Evolutionary conservation across 2,888 invertebrate genomes (phyloP).

Genomic region (Eudasyphora cyanicolor): DNA sequence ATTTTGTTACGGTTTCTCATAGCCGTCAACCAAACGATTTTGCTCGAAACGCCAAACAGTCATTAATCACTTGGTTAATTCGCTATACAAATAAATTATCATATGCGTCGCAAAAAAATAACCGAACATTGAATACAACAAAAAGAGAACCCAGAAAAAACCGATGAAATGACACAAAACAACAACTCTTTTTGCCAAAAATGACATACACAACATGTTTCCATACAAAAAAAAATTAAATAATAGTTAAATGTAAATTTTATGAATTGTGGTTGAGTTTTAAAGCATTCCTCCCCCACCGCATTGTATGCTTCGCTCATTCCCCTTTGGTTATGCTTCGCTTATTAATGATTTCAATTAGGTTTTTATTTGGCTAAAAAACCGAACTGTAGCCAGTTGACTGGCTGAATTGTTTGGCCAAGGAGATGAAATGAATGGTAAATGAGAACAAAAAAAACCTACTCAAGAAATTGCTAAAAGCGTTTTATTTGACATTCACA

Average conservation of each 20-base stretch:
- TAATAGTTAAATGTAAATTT: too few relatives aligned
- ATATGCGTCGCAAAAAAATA: background rate
- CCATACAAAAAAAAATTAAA: too few relatives aligned
- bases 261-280: background rate
- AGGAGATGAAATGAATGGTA: background rate
- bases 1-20: too few relatives aligned
- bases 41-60: background rate
- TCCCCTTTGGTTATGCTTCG: background rate
- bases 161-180: too few relatives aligned
- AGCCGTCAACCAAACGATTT: too few relatives aligned
- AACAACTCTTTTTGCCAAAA: too few relatives aligned
- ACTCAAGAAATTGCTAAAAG: conserved; percentile 15
- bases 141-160: background rate
- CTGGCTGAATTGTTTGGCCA: background rate
- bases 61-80: conserved; percentile 25
- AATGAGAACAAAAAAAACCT: background rate
- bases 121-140: background rate
- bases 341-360: conserved; percentile 38
- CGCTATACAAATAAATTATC: conserved; percentile 3
- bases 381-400: too few relatives aligned
- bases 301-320: background rate
- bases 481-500: conserved; percentile 37
- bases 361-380: background rate
- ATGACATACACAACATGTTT: too few relatives aligned
- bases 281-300: background rate